Base-by-base conservation (phyloP, 1,140 invertebrate genomes). In the Sesamia nonagrioides region DNA sequence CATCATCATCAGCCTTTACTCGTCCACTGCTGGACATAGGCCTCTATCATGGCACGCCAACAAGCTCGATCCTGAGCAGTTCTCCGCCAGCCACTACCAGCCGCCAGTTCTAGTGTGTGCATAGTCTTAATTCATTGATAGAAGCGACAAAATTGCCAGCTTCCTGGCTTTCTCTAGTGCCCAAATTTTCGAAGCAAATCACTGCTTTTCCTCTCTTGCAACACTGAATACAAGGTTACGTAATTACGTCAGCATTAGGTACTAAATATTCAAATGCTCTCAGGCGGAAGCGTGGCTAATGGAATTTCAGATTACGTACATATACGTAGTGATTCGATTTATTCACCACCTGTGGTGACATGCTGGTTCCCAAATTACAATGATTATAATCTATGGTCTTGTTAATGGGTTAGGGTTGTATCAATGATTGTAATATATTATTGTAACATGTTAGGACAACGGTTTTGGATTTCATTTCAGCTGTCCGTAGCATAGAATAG, bases 301-400 rank as follows among this genome's bases (percentile, higher is more conserved):
- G 73, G 79, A 80, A 80, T 80, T 79, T 79, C 60, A 79, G 72
- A 79, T 79, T 79, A 74, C 69, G 50, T 80, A 66, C 42, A 75
- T 75, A n/a, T n/a, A n/a, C n/a, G 61, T 40, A 48, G 52, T 13
- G 58, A 75, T 63, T 61, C 73, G 73, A 63, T 75, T 75, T 69
- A 69, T 48, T 37, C 17, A 74, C 73, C 27, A 48, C 58, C 21
- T 61, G 58, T 60, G 56, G 73, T 75, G 73, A 75, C 58, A 75
- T 75, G 58, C 50, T 61, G 40, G 8, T n/a, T n/a, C 1, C 56
- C 2, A 69, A 48, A 69, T 69, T 69, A 50, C 42, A 21, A 50
- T 45, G 18, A 69, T 69, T 68, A 21, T 50, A 50, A 48, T 63
- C 18, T 60, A 45, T 52, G 45, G 27, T 37, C 68, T 71, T 71